Percentiles rank a stretch among this genome's conserved stretches.
phyloP scores from a whole-genome alignment of 2,888 invertebrate genomes.

The Mongoloraphidia duomilia region DNA sequence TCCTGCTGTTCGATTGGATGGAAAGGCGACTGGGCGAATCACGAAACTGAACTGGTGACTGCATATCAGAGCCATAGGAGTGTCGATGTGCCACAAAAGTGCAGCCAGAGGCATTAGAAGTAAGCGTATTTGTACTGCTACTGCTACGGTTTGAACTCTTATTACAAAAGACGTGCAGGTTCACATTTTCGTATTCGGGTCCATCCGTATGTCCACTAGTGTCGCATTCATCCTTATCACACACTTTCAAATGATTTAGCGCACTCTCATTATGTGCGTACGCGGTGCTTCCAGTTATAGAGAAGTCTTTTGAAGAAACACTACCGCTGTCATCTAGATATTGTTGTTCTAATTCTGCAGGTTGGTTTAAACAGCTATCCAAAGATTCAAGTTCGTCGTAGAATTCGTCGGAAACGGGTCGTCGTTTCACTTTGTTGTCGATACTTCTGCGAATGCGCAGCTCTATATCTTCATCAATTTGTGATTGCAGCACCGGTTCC shows the following conservation, averaged over 20 bases:
- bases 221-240: too few relatives aligned
- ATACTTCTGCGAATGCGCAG: conserved; percentile 29
- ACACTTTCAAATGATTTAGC: too few relatives aligned
- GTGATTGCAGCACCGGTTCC: too few relatives aligned
- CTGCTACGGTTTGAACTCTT: neutral
- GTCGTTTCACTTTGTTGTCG: conserved; percentile 40
- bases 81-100: neutral
- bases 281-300: conserved; percentile 5
- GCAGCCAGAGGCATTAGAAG: neutral
- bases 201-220: too few relatives aligned
- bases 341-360: conserved; percentile 29
- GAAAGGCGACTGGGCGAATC: too few relatives aligned
- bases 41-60: too few relatives aligned
- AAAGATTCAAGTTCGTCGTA: conserved; percentile 50
- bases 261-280: too few relatives aligned
- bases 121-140: conserved; percentile 2
- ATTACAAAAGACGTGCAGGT: neutral
- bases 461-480: conserved; percentile 31
- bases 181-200: neutral
- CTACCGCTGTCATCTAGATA: conserved; percentile 47
- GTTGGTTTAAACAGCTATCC: conserved; percentile 37
- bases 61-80: too few relatives aligned
- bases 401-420: conserved; percentile 63
- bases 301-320: conserved; percentile 26
- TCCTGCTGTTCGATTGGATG: too few relatives aligned